A percentile compares a stretch with the other conserved stretches of the same genome.
Evolutionary conservation across 2,797 vertebrate genomes (phyloP).

Genomic region (Botia almorhae): DNA sequence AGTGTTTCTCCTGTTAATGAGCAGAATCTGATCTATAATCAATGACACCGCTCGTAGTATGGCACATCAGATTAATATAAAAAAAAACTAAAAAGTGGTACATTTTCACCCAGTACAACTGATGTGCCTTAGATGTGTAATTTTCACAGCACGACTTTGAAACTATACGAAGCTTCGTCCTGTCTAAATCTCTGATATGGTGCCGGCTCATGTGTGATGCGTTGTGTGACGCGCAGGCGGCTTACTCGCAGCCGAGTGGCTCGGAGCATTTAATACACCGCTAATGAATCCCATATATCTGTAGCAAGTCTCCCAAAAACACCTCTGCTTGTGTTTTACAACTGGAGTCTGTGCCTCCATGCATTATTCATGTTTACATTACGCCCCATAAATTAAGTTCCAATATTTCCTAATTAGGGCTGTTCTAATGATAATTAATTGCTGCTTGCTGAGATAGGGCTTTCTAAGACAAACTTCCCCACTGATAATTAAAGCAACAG

Average conservation of each 20-base stretch:
- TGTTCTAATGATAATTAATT: slow-evolving; percentile 66
- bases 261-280: slow-evolving; percentile 13
- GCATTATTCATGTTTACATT: slow-evolving; percentile 65
- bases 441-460: slow-evolving; percentile 60
- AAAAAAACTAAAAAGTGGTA: background rate
- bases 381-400: slow-evolving; percentile 51
- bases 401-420: slow-evolving; percentile 63
- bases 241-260: background rate
- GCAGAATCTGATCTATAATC: slow-evolving; percentile 36
- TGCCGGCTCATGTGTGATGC: slow-evolving; percentile 33
- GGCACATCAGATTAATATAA: slow-evolving; percentile 6
- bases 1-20: slow-evolving; percentile 40
- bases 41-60: slow-evolving; percentile 12
- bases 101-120: background rate
- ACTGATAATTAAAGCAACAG: background rate
- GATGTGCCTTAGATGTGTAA: slow-evolving; percentile 41
- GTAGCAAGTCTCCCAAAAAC: slow-evolving; percentile 23
- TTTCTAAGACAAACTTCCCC: slow-evolving; percentile 60
- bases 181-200: slow-evolving; percentile 53
- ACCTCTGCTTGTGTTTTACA: slow-evolving; percentile 16
- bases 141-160: slow-evolving; percentile 53
- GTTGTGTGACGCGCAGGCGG: slow-evolving; percentile 3
- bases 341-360: background rate
- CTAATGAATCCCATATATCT: slow-evolving; percentile 31
- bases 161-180: background rate